Evolutionary conservation across 2,888 invertebrate genomes (phyloP).

Genomic region (Ophion ellenae): DNA sequence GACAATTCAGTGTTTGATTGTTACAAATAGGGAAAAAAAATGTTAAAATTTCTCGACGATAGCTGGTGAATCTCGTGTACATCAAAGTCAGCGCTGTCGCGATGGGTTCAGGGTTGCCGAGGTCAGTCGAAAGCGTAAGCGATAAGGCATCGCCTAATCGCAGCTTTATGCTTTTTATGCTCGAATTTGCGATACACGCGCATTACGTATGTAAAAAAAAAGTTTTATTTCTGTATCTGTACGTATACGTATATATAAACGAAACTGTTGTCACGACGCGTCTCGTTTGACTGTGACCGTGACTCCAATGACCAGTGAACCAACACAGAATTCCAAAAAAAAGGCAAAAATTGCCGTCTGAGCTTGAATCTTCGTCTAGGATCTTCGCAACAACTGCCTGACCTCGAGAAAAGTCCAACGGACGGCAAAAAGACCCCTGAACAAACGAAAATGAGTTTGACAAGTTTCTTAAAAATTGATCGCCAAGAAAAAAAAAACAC

Average conservation of each 20-base stretch:
- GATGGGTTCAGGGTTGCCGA: slow-evolving; percentile 51
- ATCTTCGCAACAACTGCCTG: slow-evolving; percentile 40
- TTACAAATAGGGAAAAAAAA: slow-evolving; percentile 3
- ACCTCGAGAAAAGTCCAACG: slow-evolving; percentile 65
- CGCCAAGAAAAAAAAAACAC: background rate
- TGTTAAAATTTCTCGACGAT: slow-evolving; percentile 14
- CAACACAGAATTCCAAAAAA: background rate
- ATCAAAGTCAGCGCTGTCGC: slow-evolving; percentile 29
- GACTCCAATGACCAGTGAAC: slow-evolving; percentile 18
- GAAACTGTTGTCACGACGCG: background rate
- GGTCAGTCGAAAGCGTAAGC: slow-evolving; percentile 44
- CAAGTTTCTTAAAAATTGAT: background rate
- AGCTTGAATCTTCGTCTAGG: slow-evolving; percentile 35
- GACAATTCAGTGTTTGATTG: slow-evolving; percentile 8
- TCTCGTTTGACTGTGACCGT: slow-evolving; percentile 28
- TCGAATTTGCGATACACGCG: background rate
- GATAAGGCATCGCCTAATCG: slow-evolving; percentile 43
- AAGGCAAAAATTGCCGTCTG: slow-evolving; percentile 21
- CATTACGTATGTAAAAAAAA: slow-evolving; percentile 8
- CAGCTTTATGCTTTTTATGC: slow-evolving; percentile 12
- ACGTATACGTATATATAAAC: background rate
- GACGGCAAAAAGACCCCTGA: slow-evolving; percentile 11
- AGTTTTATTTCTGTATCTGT: background rate
- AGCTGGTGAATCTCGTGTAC: slow-evolving; percentile 16
- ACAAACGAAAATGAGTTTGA: background rate